Evolutionary conservation across 2,888 invertebrate genomes (phyloP), one percentile per base, ranked within the genome.

Genomic region (Epinotia nisella): DNA sequence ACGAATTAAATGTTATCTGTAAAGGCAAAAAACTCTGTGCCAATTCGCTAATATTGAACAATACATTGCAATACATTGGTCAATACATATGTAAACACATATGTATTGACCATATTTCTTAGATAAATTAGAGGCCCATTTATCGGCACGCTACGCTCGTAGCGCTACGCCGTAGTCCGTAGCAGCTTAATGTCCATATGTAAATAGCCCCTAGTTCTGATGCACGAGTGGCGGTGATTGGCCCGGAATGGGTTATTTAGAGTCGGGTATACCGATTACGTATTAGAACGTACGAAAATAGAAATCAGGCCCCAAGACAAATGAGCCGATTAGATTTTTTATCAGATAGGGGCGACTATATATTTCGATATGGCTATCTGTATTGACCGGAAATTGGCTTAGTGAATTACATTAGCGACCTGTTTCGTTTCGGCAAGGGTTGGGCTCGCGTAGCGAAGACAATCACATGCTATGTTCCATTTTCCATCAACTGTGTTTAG

Each of bases 401-500:
- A 88, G 87, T 86, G 87, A 87, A 89, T 91, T 90, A 89, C 91
- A 91, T 91, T 90, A 91, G 89, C 86, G 84, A 82, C 86, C 85
- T 85, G 85, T 86, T 87, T 85, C 84, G 85, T 86, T 87, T 85
- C 84, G 82, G 85, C 82, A 90, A 92, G 92, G 91, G 91, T 91
- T 91, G 86, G 82, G 64, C 71, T 15, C 35, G 35, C 35, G 35
- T 9, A 13, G 83, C 74, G 78, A 85, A 85, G 87, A 82, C 87
- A 85, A 82, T 83, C 81, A 74, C 84, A 82, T 85, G 85, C 90
- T 89, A 88, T 80, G 82, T 24, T 9, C 39, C 39, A 13, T 62
- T 62, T 62, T 62, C 17, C 62, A 49, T 24, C 15, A 21, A 21
- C 45, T 24, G 21, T 21, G 60, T 11, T 29, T 7, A 24, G 13